Evolutionary conservation across 2,113 vertebrate genomes (phyloP).

Genomic region (Carassius carassius): DNA sequence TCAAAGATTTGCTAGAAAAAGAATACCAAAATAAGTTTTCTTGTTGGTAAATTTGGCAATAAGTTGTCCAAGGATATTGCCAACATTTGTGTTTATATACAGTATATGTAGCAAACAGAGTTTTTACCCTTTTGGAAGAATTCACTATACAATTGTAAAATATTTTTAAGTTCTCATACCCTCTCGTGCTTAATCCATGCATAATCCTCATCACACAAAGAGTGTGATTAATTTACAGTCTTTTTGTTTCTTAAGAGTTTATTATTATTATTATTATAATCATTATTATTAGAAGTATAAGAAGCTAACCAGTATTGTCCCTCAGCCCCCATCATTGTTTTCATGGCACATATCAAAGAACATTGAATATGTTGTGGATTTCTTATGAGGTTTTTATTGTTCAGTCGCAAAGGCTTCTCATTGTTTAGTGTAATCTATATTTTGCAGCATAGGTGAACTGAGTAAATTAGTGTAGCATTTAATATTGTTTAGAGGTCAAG

Average conservation of each 20-base stretch:
- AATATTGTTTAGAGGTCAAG: slow-evolving; percentile 8
- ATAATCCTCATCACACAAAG: background rate
- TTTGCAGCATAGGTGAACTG: background rate
- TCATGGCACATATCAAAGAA: background rate
- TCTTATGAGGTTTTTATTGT: background rate
- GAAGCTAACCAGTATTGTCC: background rate
- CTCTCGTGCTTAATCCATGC: background rate
- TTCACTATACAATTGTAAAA: background rate
- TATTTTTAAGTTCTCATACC: background rate
- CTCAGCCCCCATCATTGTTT: background rate
- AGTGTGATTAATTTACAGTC: background rate
- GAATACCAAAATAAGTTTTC: too few species aligned
- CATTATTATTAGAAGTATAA: background rate
- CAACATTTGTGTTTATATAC: too few species aligned
- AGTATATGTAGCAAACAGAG: too few species aligned
- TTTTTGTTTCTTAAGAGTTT: background rate
- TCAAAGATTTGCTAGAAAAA: background rate
- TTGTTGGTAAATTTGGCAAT: too few species aligned
- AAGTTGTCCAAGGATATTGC: too few species aligned
- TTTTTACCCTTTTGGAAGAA: too few species aligned
- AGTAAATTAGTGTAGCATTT: background rate
- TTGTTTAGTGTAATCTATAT: slow-evolving; percentile 24
- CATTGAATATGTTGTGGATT: background rate
- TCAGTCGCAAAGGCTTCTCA: background rate
- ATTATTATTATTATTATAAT: background rate